phyloP scores from a whole-genome alignment of 2,797 vertebrate genomes.

The Smutsia gigantea region DNA sequence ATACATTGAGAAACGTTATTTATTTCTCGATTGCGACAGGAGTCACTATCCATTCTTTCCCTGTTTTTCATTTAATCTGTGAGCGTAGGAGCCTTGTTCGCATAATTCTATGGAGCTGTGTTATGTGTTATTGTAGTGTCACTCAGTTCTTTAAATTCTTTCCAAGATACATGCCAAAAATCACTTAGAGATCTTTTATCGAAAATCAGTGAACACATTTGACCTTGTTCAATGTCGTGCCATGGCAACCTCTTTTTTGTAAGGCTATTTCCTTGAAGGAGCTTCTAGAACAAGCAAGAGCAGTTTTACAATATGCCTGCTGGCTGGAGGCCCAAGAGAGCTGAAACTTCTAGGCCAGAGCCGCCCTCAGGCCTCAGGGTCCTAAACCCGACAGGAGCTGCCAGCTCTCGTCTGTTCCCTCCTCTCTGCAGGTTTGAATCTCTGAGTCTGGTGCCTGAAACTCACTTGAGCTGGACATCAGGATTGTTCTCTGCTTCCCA shows the following conservation, averaged over 20 bases:
- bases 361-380: background rate
- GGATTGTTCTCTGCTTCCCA: background rate
- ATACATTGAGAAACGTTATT: background rate
- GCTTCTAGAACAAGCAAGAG: background rate
- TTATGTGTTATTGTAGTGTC: background rate
- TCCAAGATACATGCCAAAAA: background rate
- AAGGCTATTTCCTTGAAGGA: background rate
- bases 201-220: background rate
- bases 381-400: background rate
- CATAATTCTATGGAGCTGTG: background rate
- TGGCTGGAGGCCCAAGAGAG: background rate
- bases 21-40: background rate
- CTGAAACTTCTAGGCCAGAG: background rate
- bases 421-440: background rate
- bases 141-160: conserved; percentile 8
- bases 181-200: background rate
- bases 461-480: background rate
- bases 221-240: background rate
- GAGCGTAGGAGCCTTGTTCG: background rate
- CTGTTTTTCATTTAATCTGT: background rate
- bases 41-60: background rate
- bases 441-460: conserved; percentile 10
- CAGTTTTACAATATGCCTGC: background rate
- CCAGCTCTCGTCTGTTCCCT: background rate
- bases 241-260: background rate